phyloP scores from a whole-genome alignment of 2,888 invertebrate genomes.

The Leucophora obtusa region DNA sequence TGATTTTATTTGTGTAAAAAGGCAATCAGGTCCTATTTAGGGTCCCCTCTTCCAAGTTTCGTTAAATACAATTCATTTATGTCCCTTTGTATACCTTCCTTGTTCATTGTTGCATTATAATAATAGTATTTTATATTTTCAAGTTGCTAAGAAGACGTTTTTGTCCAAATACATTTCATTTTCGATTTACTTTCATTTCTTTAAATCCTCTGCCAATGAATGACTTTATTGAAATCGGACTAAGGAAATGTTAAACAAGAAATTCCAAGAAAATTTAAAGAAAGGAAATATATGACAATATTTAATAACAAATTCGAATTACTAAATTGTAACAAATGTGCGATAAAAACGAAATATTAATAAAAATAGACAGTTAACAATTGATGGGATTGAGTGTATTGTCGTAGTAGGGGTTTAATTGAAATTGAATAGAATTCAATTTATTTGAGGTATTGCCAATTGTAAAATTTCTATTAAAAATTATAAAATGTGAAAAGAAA shows the following conservation, averaged over 20 bases:
- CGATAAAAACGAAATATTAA: background rate
- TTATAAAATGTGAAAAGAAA: too few relatives aligned
- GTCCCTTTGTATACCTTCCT: background rate
- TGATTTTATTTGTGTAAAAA: too few relatives aligned
- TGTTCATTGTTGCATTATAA: background rate
- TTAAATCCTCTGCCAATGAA: conserved; percentile 12
- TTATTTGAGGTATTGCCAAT: background rate
- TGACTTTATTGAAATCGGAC: conserved; percentile 31
- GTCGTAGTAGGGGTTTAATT: background rate
- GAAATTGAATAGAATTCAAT: background rate
- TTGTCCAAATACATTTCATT: background rate
- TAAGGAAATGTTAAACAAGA: conserved; percentile 31
- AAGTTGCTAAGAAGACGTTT: too few relatives aligned
- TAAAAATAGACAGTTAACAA: background rate
- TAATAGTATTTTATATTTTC: conserved; percentile 4
- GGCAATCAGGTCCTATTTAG: too few relatives aligned
- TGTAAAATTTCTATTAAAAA: too few relatives aligned
- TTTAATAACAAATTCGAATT: conserved; percentile 27
- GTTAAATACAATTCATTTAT: too few relatives aligned
- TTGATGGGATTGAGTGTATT: background rate
- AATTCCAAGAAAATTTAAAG: background rate
- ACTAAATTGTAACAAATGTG: conserved; percentile 1
- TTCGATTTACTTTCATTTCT: background rate
- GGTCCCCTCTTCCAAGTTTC: too few relatives aligned
- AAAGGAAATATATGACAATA: conserved; percentile 19